Base-by-base conservation (phyloP, 2,888 invertebrate genomes). In the Clusia tigrina region DNA sequence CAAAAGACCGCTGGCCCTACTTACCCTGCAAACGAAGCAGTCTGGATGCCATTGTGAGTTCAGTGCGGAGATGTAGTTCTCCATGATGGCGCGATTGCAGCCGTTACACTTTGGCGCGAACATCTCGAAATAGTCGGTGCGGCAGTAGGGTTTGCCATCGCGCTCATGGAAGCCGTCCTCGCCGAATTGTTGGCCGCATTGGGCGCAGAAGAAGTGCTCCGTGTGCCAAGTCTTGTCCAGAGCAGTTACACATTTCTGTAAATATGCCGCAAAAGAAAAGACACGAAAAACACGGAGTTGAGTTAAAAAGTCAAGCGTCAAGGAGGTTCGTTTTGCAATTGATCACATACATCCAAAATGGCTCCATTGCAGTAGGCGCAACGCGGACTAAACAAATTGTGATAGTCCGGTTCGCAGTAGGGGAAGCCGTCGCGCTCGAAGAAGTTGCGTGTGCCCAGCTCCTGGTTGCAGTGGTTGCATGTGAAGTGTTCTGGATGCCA, bases 401-500 rank as follows among this genome's bases (percentile, higher is more conserved):
- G 98, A 85, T 99, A 99, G 85, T 99, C 98, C 6, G 93, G 90
- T 85, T 99, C 99, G 87, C 99, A 99, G 86, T 97, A 99, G 0
- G 98, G 98, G 80, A 91, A 90, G 60, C 95, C 96, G 74, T 98
- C 97, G 70, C 98, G 88, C 85, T 99, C 98, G 85, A 98, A 99
- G 90, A 98, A 99, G 86, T 97, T 98, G 82, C 95, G 89, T 60
- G 98, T 98, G 66, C 98, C 98, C 79, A 99, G 86, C 84, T 97
- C 96, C 81, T 96, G 94, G 79, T 92, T 93, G 88, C 99, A 99
- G 81, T 98, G 96, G 71, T 93, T 93, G 87, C 99, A 99, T 65
- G 93, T 94, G 86, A 99, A 99, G 85, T 98, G 98, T 86, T 98
- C 98, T 54, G 98, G 97, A 85, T 99, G 98, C 98, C 98, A 99